These are phyloP conservation scores for Poecilus cupreus DNA, from an alignment of 2,888 invertebrate species.

Conservation along the genomic window DNA sequence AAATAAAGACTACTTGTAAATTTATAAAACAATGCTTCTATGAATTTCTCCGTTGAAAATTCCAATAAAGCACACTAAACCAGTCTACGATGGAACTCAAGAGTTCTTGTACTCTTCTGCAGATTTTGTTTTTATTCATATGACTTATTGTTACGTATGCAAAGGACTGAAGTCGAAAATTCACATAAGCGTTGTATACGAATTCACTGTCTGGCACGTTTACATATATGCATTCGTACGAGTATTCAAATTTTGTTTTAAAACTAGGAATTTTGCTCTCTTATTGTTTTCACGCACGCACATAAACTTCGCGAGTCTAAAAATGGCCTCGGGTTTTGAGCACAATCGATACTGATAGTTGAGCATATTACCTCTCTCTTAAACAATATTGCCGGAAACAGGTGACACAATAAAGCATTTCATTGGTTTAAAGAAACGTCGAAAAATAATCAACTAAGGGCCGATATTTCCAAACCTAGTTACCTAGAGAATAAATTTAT, in stretches of 20 bases:
- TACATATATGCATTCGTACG: slow-evolving; percentile 36
- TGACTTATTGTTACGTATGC: slow-evolving; percentile 28
- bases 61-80: slow-evolving; percentile 7
- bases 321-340: slow-evolving; percentile 6
- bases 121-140: slow-evolving; percentile 45
- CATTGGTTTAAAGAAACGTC: no score
- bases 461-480: no score
- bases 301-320: slow-evolving; percentile 20
- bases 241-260: slow-evolving; percentile 45
- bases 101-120: slow-evolving; percentile 9
- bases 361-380: no score
- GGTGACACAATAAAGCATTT: no score
- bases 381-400: no score
- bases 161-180: slow-evolving; percentile 23
- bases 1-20: neutral
- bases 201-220: slow-evolving; percentile 7
- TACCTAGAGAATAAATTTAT: no score
- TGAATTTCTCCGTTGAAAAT: neutral
- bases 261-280: slow-evolving; percentile 32
- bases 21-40: neutral
- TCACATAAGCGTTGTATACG: slow-evolving; percentile 12
- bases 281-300: slow-evolving; percentile 40
- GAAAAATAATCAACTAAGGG: no score
- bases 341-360: neutral
- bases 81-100: neutral